phyloP scores from a whole-genome alignment of 2,888 invertebrate genomes.

The Hirtodrosophila cameraria region DNA sequence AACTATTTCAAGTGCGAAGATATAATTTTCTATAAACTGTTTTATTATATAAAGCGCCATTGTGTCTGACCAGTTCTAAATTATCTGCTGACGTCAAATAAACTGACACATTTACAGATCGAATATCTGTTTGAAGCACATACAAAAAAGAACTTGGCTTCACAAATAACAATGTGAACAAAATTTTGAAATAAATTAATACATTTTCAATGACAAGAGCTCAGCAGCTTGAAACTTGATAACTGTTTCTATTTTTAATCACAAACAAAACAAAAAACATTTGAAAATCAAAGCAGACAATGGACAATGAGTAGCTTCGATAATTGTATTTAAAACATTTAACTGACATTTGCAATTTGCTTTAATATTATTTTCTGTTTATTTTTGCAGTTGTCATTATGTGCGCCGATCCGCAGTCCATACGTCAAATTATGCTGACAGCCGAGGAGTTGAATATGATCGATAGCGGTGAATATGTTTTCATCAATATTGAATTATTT shows the following conservation, averaged over 20 bases:
- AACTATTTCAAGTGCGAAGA: slow-evolving; percentile 4
- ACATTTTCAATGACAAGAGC: slow-evolving; percentile 65
- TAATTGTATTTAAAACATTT: slow-evolving; percentile 10
- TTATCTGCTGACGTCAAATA: slow-evolving; percentile 60
- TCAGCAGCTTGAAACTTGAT: slow-evolving; percentile 13
- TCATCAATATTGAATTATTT: slow-evolving; percentile 98
- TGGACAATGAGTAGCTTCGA: slow-evolving; percentile 1
- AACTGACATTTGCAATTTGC: slow-evolving; percentile 21
- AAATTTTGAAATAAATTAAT: slow-evolving; percentile 57
- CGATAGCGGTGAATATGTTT: slow-evolving; percentile 97
- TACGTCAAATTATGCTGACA: slow-evolving; percentile 96
- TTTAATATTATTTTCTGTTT: slow-evolving; percentile 69
- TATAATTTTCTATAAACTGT: background rate
- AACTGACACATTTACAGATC: slow-evolving; percentile 36
- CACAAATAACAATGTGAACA: slow-evolving; percentile 13
- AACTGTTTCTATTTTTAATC: slow-evolving; percentile 29
- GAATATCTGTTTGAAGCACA: background rate
- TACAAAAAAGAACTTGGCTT: background rate
- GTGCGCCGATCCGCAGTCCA: slow-evolving; percentile 94
- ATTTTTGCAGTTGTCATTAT: slow-evolving; percentile 96
- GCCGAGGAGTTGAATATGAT: slow-evolving; percentile 98
- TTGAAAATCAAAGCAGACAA: slow-evolving; percentile 16
- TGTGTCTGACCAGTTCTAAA: slow-evolving; percentile 20
- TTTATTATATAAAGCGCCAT: slow-evolving; percentile 19
- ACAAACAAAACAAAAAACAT: background rate